phyloP scores from a whole-genome alignment of 2,113 vertebrate species.

The Oreocharis arfaki region DNA sequence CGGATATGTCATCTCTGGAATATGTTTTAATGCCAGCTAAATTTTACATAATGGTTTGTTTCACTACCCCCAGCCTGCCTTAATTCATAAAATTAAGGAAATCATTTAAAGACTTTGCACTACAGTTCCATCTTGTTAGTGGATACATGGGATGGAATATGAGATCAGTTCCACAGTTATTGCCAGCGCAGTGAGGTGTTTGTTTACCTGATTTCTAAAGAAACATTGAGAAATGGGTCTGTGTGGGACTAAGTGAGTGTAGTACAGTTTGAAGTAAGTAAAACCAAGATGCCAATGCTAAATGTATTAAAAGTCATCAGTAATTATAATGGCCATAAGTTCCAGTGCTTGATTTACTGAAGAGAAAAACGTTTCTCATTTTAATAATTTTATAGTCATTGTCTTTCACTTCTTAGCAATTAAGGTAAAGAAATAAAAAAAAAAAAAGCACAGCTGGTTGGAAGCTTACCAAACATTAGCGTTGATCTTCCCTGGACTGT shows the following conservation, averaged over 20 bases:
- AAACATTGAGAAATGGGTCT: constrained; percentile 19
- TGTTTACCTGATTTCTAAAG: constrained; percentile 24
- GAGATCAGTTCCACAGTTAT: not conserved
- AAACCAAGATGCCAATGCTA: not conserved
- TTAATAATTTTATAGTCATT: not conserved
- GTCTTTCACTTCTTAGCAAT: not conserved
- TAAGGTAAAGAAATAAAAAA: not conserved
- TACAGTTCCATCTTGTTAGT: not conserved
- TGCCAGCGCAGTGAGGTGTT: constrained; percentile 9
- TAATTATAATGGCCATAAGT: not conserved
- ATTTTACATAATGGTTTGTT: not conserved
- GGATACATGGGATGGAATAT: not conserved
- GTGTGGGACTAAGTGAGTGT: not conserved
- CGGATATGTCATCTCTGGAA: not conserved
- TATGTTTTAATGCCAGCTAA: not conserved
- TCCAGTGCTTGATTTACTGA: not conserved
- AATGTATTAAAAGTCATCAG: not conserved
- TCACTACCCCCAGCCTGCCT: not conserved
- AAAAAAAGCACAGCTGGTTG: not conserved
- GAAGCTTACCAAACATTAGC: not conserved
- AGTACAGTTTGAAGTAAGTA: not conserved
- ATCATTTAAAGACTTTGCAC: not conserved
- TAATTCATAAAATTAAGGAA: constrained; percentile 29
- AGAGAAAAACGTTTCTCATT: not conserved
- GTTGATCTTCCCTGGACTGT: not conserved